Percentiles rank a stretch among this genome's conserved stretches.
phyloP scores from a whole-genome alignment of 2,113 vertebrate species.

The Hippocampus abdominalis region DNA sequence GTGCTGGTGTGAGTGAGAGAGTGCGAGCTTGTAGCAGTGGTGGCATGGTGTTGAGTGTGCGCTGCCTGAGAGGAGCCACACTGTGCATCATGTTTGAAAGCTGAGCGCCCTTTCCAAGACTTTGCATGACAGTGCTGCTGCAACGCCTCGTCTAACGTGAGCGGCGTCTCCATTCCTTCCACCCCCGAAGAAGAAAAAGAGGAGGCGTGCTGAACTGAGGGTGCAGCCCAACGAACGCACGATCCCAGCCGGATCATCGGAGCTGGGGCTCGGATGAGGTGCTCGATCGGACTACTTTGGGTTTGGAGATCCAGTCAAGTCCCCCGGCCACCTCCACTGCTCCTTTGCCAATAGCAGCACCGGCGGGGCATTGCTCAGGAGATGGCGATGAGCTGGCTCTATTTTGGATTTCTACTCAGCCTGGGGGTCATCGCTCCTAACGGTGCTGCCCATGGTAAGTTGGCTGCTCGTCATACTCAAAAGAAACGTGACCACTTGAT shows the following conservation, averaged over 20 bases:
- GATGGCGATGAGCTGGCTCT: conserved; percentile 69
- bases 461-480: conserved; percentile 43
- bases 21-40: conserved; percentile 10
- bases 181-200: conserved; percentile 23
- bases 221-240: conserved; percentile 44
- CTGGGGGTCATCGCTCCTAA: conserved; percentile 60
- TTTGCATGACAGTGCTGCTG: conserved; percentile 59
- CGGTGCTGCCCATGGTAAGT: conserved; percentile 70
- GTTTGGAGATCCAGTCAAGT: conserved; percentile 57
- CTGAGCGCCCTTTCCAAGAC: conserved; percentile 56
- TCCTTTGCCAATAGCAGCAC: conserved; percentile 57
- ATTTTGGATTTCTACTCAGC: conserved; percentile 68
- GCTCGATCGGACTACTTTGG: conserved; percentile 45
- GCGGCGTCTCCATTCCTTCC: conserved; percentile 37
- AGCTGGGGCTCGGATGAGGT: conserved; percentile 69
- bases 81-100: conserved; percentile 62
- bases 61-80: conserved; percentile 25
- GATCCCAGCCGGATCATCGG: conserved; percentile 45
- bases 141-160: conserved; percentile 52
- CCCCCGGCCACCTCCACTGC: conserved; percentile 28
- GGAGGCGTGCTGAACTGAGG: conserved; percentile 45
- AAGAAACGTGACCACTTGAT: conserved; percentile 38
- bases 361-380: conserved; percentile 66
- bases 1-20: conserved; percentile 1
- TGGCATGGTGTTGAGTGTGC: conserved; percentile 34